Percentiles rank a stretch among this genome's conserved stretches.
Conservation (phyloP, 1,140 invertebrate genomes). For the Sesamia nonagrioides region DNA sequence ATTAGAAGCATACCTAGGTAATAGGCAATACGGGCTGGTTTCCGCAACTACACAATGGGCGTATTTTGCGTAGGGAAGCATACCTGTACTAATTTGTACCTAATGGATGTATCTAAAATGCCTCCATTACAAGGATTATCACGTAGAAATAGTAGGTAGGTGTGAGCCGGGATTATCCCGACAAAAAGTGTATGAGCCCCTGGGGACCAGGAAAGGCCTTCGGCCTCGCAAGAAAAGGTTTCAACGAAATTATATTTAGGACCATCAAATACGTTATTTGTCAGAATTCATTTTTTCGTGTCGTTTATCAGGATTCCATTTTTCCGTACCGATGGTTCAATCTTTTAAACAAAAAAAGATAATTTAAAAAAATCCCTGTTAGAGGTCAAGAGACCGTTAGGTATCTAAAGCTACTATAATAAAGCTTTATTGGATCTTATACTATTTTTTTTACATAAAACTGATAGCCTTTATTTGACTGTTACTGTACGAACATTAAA, state of each 20-base stretch:
- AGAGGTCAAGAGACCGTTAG: too few relatives aligned
- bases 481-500: too few relatives aligned
- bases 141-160: not conserved
- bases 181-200: constrained; percentile 24
- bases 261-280: constrained; percentile 18
- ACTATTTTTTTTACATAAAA: too few relatives aligned
- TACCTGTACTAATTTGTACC: not conserved
- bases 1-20: not conserved
- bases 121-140: constrained; percentile 4
- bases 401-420: not conserved
- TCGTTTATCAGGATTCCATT: constrained; percentile 3
- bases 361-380: too few relatives aligned
- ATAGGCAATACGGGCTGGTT: too few relatives aligned
- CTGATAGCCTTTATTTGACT: too few relatives aligned
- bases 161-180: not conserved
- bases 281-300: not conserved
- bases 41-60: too few relatives aligned
- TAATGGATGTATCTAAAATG: not conserved
- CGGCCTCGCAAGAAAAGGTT: constrained; percentile 3
- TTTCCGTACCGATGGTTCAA: not conserved
- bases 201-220: not conserved
- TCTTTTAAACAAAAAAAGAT: not conserved
- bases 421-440: too few relatives aligned
- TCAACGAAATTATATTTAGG: not conserved
- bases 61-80: too few relatives aligned